Evolutionary conservation across 2,888 invertebrate genomes (phyloP).

Genomic region (Rhagonycha lutea): DNA sequence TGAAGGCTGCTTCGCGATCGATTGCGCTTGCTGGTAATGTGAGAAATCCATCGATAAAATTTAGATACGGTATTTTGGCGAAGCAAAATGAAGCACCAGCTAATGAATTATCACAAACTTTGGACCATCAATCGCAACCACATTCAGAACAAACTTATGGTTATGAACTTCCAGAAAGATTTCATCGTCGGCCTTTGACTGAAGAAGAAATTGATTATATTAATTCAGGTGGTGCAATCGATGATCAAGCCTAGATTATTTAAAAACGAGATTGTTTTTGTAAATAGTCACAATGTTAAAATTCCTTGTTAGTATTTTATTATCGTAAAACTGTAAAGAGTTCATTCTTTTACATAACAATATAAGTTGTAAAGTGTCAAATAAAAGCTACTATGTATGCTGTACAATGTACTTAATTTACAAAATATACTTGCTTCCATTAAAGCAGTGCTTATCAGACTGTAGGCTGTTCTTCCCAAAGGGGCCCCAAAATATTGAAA

Average conservation of each 20-base stretch:
- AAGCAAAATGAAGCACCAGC: conserved; percentile 24
- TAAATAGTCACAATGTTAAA: background rate
- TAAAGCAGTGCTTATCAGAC: background rate
- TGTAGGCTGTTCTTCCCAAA: no score
- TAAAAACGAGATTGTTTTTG: background rate
- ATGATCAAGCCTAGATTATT: background rate
- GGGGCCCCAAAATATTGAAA: no score
- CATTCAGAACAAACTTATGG: conserved; percentile 49
- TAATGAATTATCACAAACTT: conserved; percentile 20
- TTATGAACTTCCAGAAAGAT: conserved; percentile 50
- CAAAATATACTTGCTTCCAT: background rate
- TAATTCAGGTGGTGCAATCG: conserved; percentile 48
- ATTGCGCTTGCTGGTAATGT: conserved; percentile 41
- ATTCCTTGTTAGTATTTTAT: background rate
- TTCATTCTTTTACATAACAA: background rate
- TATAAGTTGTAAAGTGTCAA: background rate
- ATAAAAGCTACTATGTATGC: background rate
- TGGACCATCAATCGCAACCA: conserved; percentile 10
- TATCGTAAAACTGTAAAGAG: background rate
- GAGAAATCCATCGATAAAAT: conserved; percentile 47
- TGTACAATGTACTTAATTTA: background rate
- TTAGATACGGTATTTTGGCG: conserved; percentile 48
- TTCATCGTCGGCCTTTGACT: conserved; percentile 45
- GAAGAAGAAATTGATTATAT: conserved; percentile 52
- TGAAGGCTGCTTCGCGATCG: conserved; percentile 32